Evolutionary conservation across 1,140 invertebrate genomes (phyloP), one percentile per base, ranked within the genome.

Genomic region (Pomphorhynchus laevis): DNA sequence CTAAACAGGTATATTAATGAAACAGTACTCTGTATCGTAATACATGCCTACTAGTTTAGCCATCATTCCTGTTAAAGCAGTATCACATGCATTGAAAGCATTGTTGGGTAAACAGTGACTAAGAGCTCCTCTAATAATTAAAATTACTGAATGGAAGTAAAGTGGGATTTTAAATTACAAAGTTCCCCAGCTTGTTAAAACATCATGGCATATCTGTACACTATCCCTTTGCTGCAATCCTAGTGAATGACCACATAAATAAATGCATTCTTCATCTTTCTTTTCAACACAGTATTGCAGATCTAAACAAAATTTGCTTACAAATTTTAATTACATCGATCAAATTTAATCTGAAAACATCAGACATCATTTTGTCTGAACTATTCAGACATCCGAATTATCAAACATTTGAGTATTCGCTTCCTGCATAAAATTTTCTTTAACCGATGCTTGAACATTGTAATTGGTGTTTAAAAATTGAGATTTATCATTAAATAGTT

Each of bases 181-280:
- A 41, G 56, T 49, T 6, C 48, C 55, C 64, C 64, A 65, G 40
- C n/a, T 59, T 55, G 6, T 64, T 47, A 2, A 65, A 40, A 44
- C 55, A 52, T 14, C n/a, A 52, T 47, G n/a, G 56, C 38, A 17
- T 46, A 39, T 54, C 50, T 17, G 49, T 23, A 40, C 53, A 0
- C 55, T 50, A 18, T 47, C 48, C 42, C 53, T 58, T 12, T 63
- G 61, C 47, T 61, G 59, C 6, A 65, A 49, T 5, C 64, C 64
- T 1, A 66, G 50, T 4, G 63, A 65, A 49, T 65, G 63, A 0
- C 64, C 64, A 46, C 60, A 62, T 22, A 66, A 53, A 49, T 66
- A 66, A 8, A 65, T 51, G 49, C 57, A 58, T 14, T 64, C 62
- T 22, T 62, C 59, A 5, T 61, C 52, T 9, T 11, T 20, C 11